phyloP scores from a whole-genome alignment of 2,797 vertebrate genomes.

The Cynodonichthys magdalenae region DNA sequence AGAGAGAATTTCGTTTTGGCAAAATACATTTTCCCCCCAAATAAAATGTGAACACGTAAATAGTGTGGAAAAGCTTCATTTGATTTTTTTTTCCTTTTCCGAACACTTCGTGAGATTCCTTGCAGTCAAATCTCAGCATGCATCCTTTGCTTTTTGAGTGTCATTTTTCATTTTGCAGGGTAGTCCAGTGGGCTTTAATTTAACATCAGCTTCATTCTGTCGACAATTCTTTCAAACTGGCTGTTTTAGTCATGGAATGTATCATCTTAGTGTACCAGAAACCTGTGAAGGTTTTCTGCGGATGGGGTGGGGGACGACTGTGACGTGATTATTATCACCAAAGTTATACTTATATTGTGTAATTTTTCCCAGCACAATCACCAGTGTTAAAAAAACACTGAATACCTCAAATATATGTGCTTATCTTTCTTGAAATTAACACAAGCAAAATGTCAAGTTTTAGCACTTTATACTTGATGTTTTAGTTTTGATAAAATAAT shows the following conservation, averaged over 20 bases:
- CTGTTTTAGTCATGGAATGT: not conserved
- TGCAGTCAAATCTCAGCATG: not conserved
- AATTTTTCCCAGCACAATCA: too few species aligned
- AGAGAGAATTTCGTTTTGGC: slow-evolving; percentile 37
- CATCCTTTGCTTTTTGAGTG: not conserved
- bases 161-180: not conserved
- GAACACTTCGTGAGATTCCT: not conserved
- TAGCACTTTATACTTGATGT: too few species aligned
- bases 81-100: not conserved
- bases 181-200: not conserved
- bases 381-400: too few species aligned
- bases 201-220: not conserved
- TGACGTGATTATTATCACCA: too few species aligned
- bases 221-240: slow-evolving; percentile 3
- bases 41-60: not conserved
- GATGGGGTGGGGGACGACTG: too few species aligned
- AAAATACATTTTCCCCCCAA: slow-evolving; percentile 20
- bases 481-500: too few species aligned
- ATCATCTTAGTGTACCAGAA: not conserved
- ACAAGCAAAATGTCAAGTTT: too few species aligned
- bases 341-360: too few species aligned
- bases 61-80: slow-evolving; percentile 22
- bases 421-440: too few species aligned
- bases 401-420: too few species aligned
- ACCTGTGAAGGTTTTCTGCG: not conserved